Evolutionary conservation across 2,113 vertebrate genomes (phyloP).

Genomic region (Chaetodon trifascialis): DNA sequence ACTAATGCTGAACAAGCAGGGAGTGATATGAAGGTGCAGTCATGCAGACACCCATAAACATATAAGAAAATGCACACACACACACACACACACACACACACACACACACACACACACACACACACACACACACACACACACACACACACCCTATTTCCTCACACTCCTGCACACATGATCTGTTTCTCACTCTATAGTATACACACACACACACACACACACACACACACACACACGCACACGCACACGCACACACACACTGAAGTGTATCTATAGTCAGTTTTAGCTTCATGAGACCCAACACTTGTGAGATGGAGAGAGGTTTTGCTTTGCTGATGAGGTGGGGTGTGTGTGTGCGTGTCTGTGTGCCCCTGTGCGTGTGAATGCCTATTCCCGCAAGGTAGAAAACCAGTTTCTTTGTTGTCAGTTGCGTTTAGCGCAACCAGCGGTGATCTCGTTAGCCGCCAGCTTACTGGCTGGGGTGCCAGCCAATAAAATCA

Average conservation of each 20-base stretch:
- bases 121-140: neutral
- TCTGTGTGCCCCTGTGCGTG: neutral
- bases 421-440: constrained; percentile 68
- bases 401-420: constrained; percentile 66
- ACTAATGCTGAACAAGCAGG: constrained; percentile 72
- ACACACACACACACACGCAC: too few relatives aligned
- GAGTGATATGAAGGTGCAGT: constrained; percentile 29
- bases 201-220: neutral
- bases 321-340: constrained; percentile 31
- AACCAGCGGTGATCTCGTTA: constrained; percentile 65
- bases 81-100: constrained; percentile 14
- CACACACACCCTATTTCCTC: neutral
- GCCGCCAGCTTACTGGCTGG: constrained; percentile 44
- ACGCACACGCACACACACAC: neutral
- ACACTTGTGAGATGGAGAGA: constrained; percentile 38
- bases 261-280: constrained; percentile 3
- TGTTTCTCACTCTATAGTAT: constrained; percentile 4
- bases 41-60: constrained; percentile 24
- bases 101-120: neutral
- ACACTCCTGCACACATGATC: too few relatives aligned
- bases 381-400: constrained; percentile 22
- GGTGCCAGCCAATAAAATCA: constrained; percentile 57
- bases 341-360: neutral
- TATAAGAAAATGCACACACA: neutral
- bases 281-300: constrained; percentile 43